These are phyloP conservation scores for Siphonodentalium dalli DNA, from an alignment of 2,888 invertebrate species.

Conservation along the genomic window DNA sequence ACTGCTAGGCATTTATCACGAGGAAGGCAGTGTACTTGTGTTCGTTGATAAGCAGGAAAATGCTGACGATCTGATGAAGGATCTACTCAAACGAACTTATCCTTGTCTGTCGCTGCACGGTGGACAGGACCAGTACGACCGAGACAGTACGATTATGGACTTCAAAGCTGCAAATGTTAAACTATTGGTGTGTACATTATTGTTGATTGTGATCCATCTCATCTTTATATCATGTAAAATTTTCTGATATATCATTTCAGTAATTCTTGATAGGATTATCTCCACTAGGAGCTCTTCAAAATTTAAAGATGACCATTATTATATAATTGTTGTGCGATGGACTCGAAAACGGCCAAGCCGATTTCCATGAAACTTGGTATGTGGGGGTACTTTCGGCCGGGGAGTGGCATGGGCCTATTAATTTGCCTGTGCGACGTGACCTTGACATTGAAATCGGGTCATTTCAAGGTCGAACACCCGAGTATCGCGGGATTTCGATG, in stretches of 20 bases:
- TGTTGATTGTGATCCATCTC: neutral
- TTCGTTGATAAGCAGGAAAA: slow-evolving; percentile 99
- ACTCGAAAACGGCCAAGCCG: too few relatives aligned
- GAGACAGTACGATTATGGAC: slow-evolving; percentile 96
- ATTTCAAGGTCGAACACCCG: too few relatives aligned
- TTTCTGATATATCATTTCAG: neutral
- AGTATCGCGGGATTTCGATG: too few relatives aligned
- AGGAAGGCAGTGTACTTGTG: slow-evolving; percentile 91
- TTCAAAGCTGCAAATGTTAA: slow-evolving; percentile 94
- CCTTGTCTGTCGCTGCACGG: slow-evolving; percentile 97
- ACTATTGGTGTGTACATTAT: slow-evolving; percentile 72
- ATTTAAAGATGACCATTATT: too few relatives aligned
- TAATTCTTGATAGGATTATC: too few relatives aligned
- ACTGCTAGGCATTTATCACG: slow-evolving; percentile 92
- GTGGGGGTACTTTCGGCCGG: too few relatives aligned
- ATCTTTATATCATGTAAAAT: neutral
- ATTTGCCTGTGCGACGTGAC: too few relatives aligned
- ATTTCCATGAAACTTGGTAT: too few relatives aligned
- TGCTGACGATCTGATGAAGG: slow-evolving; percentile 84
- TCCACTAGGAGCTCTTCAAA: too few relatives aligned
- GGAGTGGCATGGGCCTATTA: too few relatives aligned
- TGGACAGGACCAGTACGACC: slow-evolving; percentile 98
- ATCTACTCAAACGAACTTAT: slow-evolving; percentile 95
- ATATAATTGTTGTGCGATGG: too few relatives aligned
- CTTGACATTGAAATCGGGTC: too few relatives aligned